Conservation (phyloP, 1,140 invertebrate species). For the Amphibalanus amphitrite region DNA sequence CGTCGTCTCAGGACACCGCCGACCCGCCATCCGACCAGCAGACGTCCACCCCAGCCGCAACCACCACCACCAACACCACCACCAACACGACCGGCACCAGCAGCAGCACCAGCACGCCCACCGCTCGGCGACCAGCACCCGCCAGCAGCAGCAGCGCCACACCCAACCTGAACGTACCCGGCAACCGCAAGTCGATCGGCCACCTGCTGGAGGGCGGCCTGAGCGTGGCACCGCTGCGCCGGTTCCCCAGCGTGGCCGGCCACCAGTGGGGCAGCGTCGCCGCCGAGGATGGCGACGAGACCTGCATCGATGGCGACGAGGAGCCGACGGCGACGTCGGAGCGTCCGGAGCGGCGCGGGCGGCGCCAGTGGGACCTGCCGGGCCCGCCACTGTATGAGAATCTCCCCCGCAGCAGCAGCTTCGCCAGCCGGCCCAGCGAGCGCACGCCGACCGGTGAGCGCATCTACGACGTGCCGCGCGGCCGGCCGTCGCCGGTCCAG, state of each 20-base stretch:
- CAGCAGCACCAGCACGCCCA: background rate
- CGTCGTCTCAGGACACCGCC: background rate
- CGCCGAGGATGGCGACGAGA: background rate
- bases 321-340: background rate
- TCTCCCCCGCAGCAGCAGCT: constrained; percentile 1
- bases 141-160: background rate
- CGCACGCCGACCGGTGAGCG: background rate
- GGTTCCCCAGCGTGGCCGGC: background rate
- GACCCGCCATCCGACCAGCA: too few relatives aligned
- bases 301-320: background rate
- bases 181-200: constrained; percentile 12
- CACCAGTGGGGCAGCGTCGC: background rate
- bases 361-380: background rate
- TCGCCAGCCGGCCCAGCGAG: background rate
- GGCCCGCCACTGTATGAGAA: background rate
- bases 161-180: constrained; percentile 13
- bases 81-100: too few relatives aligned
- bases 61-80: too few relatives aligned
- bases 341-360: background rate
- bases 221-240: background rate
- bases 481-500: background rate
- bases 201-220: background rate
- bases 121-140: background rate
- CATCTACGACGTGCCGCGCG: background rate
- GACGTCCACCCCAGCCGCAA: too few relatives aligned